Percentiles rank a stretch among this genome's conserved stretches.
Conservation (phyloP, 2,888 invertebrate genomes). For the Lampropteryx suffumata region DNA sequence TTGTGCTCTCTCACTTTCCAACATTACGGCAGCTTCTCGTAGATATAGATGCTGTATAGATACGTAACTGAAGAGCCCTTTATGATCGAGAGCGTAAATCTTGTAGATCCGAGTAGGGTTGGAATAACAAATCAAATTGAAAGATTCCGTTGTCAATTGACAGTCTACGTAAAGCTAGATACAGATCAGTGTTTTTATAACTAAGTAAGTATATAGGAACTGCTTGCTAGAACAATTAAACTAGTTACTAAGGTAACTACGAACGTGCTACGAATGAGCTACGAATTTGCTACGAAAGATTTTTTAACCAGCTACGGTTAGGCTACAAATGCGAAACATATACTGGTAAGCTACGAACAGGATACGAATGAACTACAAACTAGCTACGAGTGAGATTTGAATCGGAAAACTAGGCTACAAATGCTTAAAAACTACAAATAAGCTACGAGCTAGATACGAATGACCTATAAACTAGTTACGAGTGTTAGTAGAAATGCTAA, state of each 20-base stretch:
- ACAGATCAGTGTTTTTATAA: too few relatives aligned
- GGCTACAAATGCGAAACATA: not conserved
- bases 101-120: not conserved
- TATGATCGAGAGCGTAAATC: too few relatives aligned
- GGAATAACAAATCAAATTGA: conserved; percentile 37
- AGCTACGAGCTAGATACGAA: not conserved
- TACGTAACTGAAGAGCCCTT: too few relatives aligned
- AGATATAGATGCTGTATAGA: too few relatives aligned
- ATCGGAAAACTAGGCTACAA: not conserved
- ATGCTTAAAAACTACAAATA: not conserved
- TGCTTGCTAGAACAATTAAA: too few relatives aligned
- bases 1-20: too few relatives aligned
- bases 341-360: not conserved
- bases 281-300: not conserved
- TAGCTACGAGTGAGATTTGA: not conserved
- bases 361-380: not conserved
- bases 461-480: not conserved
- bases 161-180: not conserved
- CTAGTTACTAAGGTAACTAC: too few relatives aligned
- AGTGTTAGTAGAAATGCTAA: too few relatives aligned
- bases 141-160: conserved; percentile 38
- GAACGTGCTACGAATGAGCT: too few relatives aligned
- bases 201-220: too few relatives aligned
- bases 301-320: not conserved
- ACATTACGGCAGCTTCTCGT: too few relatives aligned